Conservation (phyloP, 2,888 invertebrate species). For the Graphium colonna region DNA sequence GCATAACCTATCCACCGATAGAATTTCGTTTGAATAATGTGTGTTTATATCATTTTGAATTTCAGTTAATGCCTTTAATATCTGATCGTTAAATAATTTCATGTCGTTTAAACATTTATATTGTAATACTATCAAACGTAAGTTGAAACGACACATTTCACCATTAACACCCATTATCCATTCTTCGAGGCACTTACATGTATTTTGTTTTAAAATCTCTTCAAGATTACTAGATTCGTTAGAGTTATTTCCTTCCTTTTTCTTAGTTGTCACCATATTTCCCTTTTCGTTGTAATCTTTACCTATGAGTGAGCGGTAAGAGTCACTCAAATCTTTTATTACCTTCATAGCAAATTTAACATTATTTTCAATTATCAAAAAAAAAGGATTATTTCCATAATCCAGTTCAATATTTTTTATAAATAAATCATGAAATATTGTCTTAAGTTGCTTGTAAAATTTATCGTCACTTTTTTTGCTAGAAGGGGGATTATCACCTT, state of each 20-base stretch:
- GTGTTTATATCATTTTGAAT: constrained; percentile 66
- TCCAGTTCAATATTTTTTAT: constrained; percentile 58
- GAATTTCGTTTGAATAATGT: constrained; percentile 64
- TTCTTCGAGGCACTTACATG: constrained; percentile 73
- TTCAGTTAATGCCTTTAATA: constrained; percentile 63
- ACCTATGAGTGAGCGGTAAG: constrained; percentile 52
- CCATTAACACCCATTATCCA: constrained; percentile 79
- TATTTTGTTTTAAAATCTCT: constrained; percentile 60
- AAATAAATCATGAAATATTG: constrained; percentile 57
- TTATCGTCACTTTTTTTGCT: constrained; percentile 65
- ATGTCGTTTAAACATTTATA: constrained; percentile 63
- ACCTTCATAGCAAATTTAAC: constrained; percentile 58
- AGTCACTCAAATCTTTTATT: constrained; percentile 56
- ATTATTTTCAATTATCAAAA: constrained; percentile 62
- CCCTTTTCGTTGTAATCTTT: constrained; percentile 60
- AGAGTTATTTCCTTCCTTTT: constrained; percentile 52
- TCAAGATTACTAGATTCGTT: constrained; percentile 48
- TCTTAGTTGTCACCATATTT: constrained; percentile 52
- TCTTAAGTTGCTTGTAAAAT: constrained; percentile 53
- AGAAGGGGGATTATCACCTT: constrained; percentile 52
- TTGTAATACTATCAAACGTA: constrained; percentile 60
- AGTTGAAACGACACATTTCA: constrained; percentile 73
- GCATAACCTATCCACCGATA: constrained; percentile 72
- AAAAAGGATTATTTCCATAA: constrained; percentile 66
- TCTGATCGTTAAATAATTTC: constrained; percentile 63